Conservation (phyloP, 2,113 vertebrate species). For the Gorsachius goisagi region DNA sequence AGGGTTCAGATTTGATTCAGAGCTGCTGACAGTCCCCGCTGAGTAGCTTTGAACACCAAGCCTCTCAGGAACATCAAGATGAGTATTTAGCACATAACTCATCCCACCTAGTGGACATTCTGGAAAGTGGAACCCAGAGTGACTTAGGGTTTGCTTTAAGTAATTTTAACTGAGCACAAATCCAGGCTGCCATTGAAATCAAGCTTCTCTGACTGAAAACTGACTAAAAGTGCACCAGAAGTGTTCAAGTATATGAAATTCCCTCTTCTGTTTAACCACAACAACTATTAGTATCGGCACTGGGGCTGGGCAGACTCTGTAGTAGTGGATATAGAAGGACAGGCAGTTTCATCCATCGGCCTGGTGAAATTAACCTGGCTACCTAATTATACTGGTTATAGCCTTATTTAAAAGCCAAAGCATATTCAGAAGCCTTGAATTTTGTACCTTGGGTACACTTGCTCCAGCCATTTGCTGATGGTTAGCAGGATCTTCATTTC, state of each 20-base stretch:
- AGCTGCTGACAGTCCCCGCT: background rate
- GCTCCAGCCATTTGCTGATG: constrained; percentile 89
- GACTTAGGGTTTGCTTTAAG: background rate
- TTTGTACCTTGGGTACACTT: constrained; percentile 86
- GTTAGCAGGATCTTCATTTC: constrained; percentile 86
- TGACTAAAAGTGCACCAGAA: background rate
- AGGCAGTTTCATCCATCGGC: background rate
- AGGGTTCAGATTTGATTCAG: background rate
- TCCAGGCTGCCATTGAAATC: background rate
- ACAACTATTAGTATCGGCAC: background rate
- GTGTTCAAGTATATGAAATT: background rate
- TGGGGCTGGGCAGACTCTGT: fast-evolving
- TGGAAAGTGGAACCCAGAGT: background rate
- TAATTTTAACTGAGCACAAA: background rate
- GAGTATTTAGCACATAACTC: background rate
- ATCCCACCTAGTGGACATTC: background rate
- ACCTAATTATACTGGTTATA: background rate
- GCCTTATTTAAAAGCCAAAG: background rate
- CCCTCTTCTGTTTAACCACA: background rate
- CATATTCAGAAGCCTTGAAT: background rate
- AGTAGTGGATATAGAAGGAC: fast-evolving
- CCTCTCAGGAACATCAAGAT: background rate
- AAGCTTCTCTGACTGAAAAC: background rate
- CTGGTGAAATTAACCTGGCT: background rate
- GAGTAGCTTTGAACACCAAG: background rate